Evolutionary conservation across 2,888 invertebrate genomes (phyloP).

Genomic region (Lamellibrachia columna): DNA sequence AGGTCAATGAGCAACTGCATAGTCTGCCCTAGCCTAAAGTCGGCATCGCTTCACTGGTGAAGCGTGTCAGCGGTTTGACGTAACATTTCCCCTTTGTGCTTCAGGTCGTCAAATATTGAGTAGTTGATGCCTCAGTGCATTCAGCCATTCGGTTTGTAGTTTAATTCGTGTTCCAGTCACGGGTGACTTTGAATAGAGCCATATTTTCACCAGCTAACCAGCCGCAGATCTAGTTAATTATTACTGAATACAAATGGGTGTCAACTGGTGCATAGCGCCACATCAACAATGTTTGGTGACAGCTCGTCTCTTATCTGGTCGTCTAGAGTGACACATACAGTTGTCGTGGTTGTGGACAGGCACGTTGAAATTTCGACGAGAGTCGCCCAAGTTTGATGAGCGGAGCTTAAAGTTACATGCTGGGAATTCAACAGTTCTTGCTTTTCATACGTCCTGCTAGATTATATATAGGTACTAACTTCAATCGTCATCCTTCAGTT

Average conservation of each 20-base stretch:
- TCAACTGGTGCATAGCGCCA: background rate
- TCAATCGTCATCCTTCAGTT: background rate
- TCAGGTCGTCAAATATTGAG: slow-evolving; percentile 1
- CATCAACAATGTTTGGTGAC: background rate
- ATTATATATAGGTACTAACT: background rate
- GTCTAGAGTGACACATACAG: too few relatives aligned
- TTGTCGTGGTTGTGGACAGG: too few relatives aligned
- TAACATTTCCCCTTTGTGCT: background rate
- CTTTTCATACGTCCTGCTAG: background rate
- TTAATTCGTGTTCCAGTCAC: background rate
- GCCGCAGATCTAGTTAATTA: background rate
- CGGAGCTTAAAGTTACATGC: too few relatives aligned
- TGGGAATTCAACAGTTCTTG: too few relatives aligned
- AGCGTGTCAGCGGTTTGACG: background rate
- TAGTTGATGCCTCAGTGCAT: background rate
- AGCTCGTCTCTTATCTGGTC: background rate
- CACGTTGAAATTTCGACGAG: too few relatives aligned
- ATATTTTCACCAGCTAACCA: background rate
- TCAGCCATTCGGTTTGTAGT: background rate
- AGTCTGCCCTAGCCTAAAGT: too few relatives aligned
- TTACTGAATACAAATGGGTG: background rate
- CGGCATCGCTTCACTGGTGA: background rate
- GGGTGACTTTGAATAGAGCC: background rate
- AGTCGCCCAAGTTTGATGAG: too few relatives aligned
- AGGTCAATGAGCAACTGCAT: background rate